A percentile compares a stretch with the other conserved stretches of the same genome.
Evolutionary conservation across 2,113 vertebrate genomes (phyloP).

Genomic region (Platichthys flesus): DNA sequence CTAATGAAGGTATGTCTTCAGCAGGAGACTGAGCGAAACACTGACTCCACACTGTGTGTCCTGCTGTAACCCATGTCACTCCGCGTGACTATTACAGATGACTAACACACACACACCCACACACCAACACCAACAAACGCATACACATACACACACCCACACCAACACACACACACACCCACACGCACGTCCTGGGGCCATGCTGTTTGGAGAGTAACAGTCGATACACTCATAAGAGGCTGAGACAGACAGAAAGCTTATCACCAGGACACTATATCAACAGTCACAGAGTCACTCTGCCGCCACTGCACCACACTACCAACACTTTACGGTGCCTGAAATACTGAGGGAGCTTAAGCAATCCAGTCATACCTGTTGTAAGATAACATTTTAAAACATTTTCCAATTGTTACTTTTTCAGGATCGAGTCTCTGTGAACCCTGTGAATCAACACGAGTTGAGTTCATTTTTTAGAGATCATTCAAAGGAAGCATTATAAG

Average conservation of each 20-base stretch:
- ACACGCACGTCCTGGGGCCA: conserved; percentile 39
- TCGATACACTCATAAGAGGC: conserved; percentile 35
- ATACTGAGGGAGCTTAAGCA: background rate
- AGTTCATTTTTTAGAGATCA: background rate
- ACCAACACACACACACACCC: background rate
- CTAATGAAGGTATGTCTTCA: conserved; percentile 54
- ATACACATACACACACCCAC: background rate
- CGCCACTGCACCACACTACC: conserved; percentile 28
- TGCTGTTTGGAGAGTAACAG: conserved; percentile 51
- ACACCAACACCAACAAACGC: conserved; percentile 19
- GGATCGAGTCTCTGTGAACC: conserved; percentile 1
- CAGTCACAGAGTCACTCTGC: conserved; percentile 37
- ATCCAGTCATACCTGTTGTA: background rate
- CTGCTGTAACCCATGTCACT: conserved; percentile 64
- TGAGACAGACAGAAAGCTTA: conserved; percentile 42
- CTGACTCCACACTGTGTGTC: conserved; percentile 55
- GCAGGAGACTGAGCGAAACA: conserved; percentile 56
- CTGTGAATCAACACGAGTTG: background rate
- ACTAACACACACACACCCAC: conserved; percentile 50
- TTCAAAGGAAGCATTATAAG: background rate
- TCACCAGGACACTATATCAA: conserved; percentile 43
- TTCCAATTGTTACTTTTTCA: background rate
- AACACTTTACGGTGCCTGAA: conserved; percentile 3
- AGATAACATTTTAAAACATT: background rate
- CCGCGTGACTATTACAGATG: conserved; percentile 68